Base-by-base conservation (phyloP, 2,113 vertebrate genomes). In the Connochaetes taurinus region DNA sequence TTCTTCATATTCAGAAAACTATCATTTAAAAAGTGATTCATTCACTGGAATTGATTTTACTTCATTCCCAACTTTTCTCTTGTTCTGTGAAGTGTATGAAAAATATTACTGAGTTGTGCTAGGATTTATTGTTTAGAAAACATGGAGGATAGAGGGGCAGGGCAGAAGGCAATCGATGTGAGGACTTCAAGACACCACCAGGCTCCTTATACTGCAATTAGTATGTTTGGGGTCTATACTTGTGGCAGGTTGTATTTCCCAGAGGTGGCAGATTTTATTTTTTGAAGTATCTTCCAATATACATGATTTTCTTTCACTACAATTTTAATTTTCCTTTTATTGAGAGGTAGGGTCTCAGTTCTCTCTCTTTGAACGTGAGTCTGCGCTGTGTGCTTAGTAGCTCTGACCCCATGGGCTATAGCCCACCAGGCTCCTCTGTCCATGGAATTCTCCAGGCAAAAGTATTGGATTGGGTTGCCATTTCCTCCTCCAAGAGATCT, bases 31-130 rank as follows among this genome's bases (percentile, higher is more conserved):
- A 85, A 80, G 86, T 55, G 90, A 97, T 96, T 96, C 23, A 91
- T 89, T 71, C 89, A 3, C 52, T 94, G 55, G 40, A 67, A 98
- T 96, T 97, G 80, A 97, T 97, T 98, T 97, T 89, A 91, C 58
- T 96, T 96, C 89, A 25, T 97, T 87, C 13, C 43, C 15, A 85
- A 78, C 64, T 82, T 97, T 84, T 92, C 36, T 95, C 21, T 14
- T 95, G 64, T 87, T 95, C 58, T 96, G 40, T 64, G 92, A 97
- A 87, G 36, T 78, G 19, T 57, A 62, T 86, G 86, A 91, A 95
- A 93, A 91, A 87, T 83, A 58, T 31, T 58, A 80, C 45, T 74
- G 80, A 82, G 40, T 85, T 85, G 36, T 10, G 53, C 3, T 60
- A 62, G 31, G 21, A 86, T 55, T 87, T 93, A 87, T 95, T 23